Evolutionary conservation across 2,888 invertebrate species (phyloP), one percentile per base, ranked within the genome.

Genomic region (Aspidiotus rigidus): DNA sequence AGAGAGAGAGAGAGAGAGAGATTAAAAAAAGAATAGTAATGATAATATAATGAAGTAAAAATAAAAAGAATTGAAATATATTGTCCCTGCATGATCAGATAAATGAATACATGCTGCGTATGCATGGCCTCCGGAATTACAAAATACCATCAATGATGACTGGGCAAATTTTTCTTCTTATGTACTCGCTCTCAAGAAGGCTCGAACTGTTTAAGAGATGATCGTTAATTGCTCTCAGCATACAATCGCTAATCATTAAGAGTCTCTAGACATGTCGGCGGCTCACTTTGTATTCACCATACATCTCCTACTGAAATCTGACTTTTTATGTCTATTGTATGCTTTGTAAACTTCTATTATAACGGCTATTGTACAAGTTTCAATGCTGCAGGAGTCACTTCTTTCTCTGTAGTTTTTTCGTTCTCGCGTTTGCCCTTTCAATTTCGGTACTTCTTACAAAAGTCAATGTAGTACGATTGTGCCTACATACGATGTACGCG

Each of bases 191-290:
- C 49, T 59, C 60, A 28, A 28, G 28, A 28, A 28, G 1, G 60
- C 67, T 39, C 59, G 60, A 59, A 67, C 67, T 60, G 28, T 28
- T 28, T 28, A 28, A 60, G 67, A 67, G 59, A 67, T 53, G 67
- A 67, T 67, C 59, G 59, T 67, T 67, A 67, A 67, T 67, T 67
- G 67, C 67, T 67, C 67, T 59, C 40, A 8, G 28, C 28, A 60
- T 60, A 67, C 67, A 67, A 67, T 67, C 67, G 67, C 67, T 67
- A 67, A 67, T 67, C 67, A 67, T 67, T 67, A 67, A 67, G 60
- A 49, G 59, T 39, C 39, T 59, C 59, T 67, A 67, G 67, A 67
- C 67, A 49, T 17, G 60, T 67, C 67, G 67, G 67, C 67, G 67
- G 67, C 67, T 67, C 60, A 53, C 67, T 67, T 67, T 67, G 44